phyloP scores from a whole-genome alignment of 2,797 vertebrate genomes.

The Craterocephalus amniculus region DNA sequence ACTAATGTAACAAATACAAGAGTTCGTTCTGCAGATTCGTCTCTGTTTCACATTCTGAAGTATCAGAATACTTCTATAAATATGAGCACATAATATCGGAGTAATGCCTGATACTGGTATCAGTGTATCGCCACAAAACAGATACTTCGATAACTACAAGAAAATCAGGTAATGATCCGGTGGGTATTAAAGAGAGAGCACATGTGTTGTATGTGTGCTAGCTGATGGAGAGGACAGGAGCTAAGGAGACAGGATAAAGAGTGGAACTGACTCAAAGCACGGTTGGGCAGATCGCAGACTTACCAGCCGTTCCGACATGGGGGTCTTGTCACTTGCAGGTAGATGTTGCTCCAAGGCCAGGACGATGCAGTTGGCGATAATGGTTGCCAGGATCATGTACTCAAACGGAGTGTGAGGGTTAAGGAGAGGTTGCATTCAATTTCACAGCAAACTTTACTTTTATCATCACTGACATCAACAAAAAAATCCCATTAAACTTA shows the following conservation, averaged over 20 bases:
- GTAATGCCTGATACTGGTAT: too few relatives aligned
- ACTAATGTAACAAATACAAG: too few relatives aligned
- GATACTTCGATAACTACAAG: too few relatives aligned
- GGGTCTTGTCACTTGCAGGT: conserved; percentile 96
- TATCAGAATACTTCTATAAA: too few relatives aligned
- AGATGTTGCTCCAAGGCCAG: conserved; percentile 97
- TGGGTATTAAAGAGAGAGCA: too few relatives aligned
- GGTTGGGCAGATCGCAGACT: conserved; percentile 70
- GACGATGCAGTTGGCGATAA: conserved; percentile 99
- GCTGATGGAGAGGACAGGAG: conserved; percentile 37
- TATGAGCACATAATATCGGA: too few relatives aligned
- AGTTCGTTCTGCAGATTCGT: too few relatives aligned
- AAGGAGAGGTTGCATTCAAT: conserved; percentile 68
- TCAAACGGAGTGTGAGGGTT: conserved; percentile 93
- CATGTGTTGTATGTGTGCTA: background rate
- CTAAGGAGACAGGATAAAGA: conserved; percentile 1
- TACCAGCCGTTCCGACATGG: conserved; percentile 97
- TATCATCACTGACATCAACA: too few relatives aligned
- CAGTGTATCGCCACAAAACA: too few relatives aligned
- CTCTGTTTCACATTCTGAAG: too few relatives aligned
- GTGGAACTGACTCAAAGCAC: conserved; percentile 7
- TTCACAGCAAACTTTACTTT: background rate
- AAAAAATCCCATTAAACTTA: conserved; percentile 6
- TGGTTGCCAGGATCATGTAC: conserved; percentile 99
- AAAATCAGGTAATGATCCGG: too few relatives aligned